Evolutionary conservation across 2,113 vertebrate species (phyloP).

Genomic region (Neotoma lepida): DNA sequence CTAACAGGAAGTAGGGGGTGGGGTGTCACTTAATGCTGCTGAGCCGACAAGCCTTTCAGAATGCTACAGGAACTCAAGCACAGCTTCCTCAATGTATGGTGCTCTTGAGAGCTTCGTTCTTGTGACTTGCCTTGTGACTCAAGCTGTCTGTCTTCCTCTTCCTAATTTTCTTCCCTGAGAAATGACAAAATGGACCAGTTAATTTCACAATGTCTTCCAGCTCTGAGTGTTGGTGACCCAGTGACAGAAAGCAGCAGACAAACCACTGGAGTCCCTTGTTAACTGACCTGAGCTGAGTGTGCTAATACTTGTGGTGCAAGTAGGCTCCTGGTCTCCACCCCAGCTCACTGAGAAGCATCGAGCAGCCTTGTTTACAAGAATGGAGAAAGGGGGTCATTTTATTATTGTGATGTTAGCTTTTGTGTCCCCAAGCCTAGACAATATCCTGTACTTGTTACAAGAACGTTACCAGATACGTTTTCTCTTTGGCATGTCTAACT

Average conservation of each 20-base stretch:
- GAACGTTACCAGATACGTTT: neutral
- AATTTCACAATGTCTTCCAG: conserved; percentile 29
- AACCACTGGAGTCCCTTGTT: neutral
- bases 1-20: neutral
- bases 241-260: neutral
- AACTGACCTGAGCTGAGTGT: neutral
- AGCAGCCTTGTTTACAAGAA: neutral
- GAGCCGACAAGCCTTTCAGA: neutral
- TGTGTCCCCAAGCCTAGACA: neutral
- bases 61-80: neutral
- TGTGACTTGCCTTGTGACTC: neutral
- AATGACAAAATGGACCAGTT: neutral
- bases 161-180: conserved; percentile 27
- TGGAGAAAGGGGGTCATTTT: neutral
- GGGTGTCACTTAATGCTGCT: neutral
- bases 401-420: conserved; percentile 1
- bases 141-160: neutral
- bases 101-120: conserved; percentile 13
- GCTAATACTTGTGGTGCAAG: neutral
- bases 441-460: conserved; percentile 18
- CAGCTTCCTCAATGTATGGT: neutral
- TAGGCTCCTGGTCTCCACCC: neutral
- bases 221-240: neutral
- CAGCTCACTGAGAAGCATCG: neutral
- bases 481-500: neutral